Evolutionary conservation across 2,888 invertebrate species (phyloP).

Genomic region (Drosophila mettleri): DNA sequence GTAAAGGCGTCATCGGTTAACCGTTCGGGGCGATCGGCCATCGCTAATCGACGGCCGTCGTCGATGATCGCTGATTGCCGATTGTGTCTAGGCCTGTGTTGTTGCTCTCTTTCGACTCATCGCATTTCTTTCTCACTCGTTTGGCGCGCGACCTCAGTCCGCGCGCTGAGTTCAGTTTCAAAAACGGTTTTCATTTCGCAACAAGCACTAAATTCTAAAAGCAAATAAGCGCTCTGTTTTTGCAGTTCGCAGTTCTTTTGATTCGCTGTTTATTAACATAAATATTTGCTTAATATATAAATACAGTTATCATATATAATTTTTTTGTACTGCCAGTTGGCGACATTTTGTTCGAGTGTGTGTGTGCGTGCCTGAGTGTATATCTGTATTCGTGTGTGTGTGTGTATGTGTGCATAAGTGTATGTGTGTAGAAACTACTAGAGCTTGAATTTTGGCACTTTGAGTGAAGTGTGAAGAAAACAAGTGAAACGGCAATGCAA

Average conservation of each 20-base stretch:
- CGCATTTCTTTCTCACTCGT: conserved; percentile 19
- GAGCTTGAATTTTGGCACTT: conserved; percentile 61
- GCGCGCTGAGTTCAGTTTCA: conserved; percentile 51
- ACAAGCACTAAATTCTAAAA: conserved; percentile 70
- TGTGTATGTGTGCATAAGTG: conserved; percentile 12
- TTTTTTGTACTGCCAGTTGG: conserved; percentile 56
- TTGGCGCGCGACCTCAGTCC: conserved; percentile 61
- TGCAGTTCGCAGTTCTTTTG: conserved; percentile 66
- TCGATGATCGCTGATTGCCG: conserved; percentile 31
- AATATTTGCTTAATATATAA: conserved; percentile 70
- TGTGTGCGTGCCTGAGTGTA: conserved; percentile 31
- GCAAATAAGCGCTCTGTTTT: conserved; percentile 67
- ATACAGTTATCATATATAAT: conserved; percentile 42
- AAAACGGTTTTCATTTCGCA: conserved; percentile 73
- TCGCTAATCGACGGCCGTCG: conserved; percentile 23
- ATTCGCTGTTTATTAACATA: conserved; percentile 65
- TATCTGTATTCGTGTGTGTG: conserved; percentile 35
- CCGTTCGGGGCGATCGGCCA: conserved; percentile 22
- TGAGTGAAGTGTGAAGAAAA: conserved; percentile 70
- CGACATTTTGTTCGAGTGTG: conserved; percentile 36
- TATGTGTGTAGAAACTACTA: conserved; percentile 63
- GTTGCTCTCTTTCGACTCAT: conserved; percentile 1
- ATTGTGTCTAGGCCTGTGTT: conserved; percentile 41
- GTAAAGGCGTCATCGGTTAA: conserved; percentile 35
- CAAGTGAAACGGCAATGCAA: conserved; percentile 40